These are phyloP conservation scores for Bucco capensis DNA, from an alignment of 2,113 vertebrate species.

Conservation along the genomic window DNA sequence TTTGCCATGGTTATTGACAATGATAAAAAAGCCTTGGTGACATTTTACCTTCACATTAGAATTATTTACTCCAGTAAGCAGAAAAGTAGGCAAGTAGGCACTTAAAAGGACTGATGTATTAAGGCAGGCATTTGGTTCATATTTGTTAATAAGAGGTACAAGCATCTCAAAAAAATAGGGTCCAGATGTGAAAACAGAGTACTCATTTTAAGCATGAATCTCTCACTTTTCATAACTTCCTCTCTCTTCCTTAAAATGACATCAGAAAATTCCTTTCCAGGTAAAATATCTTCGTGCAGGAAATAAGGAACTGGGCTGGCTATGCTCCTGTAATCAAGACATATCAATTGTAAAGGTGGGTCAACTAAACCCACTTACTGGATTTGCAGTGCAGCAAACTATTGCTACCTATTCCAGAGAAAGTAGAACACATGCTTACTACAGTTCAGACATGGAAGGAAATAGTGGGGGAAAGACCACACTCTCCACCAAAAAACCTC, in stretches of 20 bases:
- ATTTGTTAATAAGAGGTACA: background rate
- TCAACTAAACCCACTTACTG: background rate
- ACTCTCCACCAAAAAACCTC: background rate
- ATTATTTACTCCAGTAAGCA: background rate
- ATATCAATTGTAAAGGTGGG: background rate
- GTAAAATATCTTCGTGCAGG: background rate
- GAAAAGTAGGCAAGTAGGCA: background rate
- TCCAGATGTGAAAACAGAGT: background rate
- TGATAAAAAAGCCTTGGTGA: background rate
- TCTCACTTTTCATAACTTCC: background rate
- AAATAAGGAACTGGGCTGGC: background rate
- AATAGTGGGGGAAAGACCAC: background rate
- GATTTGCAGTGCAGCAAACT: background rate
- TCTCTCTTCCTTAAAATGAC: background rate
- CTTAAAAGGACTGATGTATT: background rate
- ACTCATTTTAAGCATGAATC: background rate
- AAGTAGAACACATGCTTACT: background rate
- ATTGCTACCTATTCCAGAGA: background rate
- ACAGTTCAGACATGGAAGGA: background rate
- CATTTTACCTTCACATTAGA: background rate
- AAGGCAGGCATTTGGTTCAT: background rate
- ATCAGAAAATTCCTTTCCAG: background rate
- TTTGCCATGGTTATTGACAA: background rate
- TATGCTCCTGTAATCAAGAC: background rate
- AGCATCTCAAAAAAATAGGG: background rate